Base-by-base conservation (phyloP, 2,888 invertebrate genomes). In the Cantharis nigra region DNA sequence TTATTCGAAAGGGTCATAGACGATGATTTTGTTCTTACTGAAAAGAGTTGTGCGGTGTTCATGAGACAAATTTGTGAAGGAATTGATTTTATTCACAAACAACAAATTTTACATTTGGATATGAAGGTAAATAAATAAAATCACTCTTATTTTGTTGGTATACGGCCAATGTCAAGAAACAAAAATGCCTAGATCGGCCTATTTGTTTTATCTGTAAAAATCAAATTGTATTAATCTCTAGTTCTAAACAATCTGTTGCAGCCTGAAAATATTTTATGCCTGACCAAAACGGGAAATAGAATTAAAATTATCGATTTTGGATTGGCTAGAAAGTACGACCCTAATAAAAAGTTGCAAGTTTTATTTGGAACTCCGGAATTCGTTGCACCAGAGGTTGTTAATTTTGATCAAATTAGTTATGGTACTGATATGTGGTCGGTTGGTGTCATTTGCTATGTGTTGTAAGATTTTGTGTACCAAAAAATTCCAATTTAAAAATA, bases 291-390 rank as follows among this genome's bases (percentile, higher is more conserved):
- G 71, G 98, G 99, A n/a, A 99, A 99, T 90, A 92, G 98, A 83
- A 97, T 99, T 84, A 99, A 99, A 90, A 96, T 99, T 84, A 99
- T 99, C 83, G 99, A 99, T 89, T 99, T 99, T 88, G 99, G 99
- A 9, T 90, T 99, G 81, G 99, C 99, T 3, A 91, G 98, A 84
- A 94, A 95, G 87, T 98, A 94, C 87, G 96, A 97, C 88, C 97
- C 97, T 0, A 93, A 94, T 85, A 97, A 97, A 90, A 97, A 97
- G 85, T 90, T 98, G 72, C 96, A 97, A 89, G 97, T 98, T 3
- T 90, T 98, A 72, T 98, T 98, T 87, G 99, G 99, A 0, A 99
- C 99, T 0, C 99, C 99, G 0, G 99, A 99, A 90, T 99, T 99
- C 87, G 98, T 98, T 71, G 98, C 98, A 0, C 99, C 99, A 0